Evolutionary conservation across 2,113 vertebrate species (phyloP).

Genomic region (Girardinichthys multiradiatus): DNA sequence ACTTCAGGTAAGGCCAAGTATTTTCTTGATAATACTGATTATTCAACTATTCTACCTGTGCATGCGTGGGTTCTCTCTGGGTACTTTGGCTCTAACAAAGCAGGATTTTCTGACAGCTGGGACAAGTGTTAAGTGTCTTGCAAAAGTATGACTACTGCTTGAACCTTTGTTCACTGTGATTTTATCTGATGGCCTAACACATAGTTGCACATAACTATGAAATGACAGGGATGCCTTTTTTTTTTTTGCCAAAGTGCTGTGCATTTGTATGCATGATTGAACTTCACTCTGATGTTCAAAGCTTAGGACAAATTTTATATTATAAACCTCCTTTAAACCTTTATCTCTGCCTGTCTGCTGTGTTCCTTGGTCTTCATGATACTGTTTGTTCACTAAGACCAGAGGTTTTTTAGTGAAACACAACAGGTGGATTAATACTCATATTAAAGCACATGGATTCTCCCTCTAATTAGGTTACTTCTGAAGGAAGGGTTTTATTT

Average conservation of each 20-base stretch:
- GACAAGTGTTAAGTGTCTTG: not conserved
- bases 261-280: not conserved
- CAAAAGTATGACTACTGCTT: slow-evolving; percentile 14
- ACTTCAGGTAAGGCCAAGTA: slow-evolving; percentile 84
- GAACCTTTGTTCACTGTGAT: too few species aligned
- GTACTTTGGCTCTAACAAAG: slow-evolving; percentile 11
- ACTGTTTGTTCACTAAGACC: not conserved
- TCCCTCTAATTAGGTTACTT: not conserved
- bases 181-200: too few species aligned
- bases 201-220: slow-evolving; percentile 4
- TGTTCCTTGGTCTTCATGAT: not conserved
- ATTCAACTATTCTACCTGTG: not conserved
- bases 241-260: not conserved
- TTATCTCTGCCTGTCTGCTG: too few species aligned
- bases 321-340: not conserved
- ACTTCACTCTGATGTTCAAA: not conserved
- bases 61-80: too few species aligned
- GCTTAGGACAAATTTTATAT: not conserved
- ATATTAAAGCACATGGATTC: not conserved
- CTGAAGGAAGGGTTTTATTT: not conserved
- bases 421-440: not conserved
- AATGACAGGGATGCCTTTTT: too few species aligned
- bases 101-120: slow-evolving; percentile 14
- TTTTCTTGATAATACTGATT: not conserved
- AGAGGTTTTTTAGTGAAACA: not conserved